A percentile compares a stretch with the other conserved stretches of the same genome.
These are phyloP conservation scores for Pseudois nayaur DNA, from an alignment of 2,113 vertebrate species.

Conservation along the genomic window DNA sequence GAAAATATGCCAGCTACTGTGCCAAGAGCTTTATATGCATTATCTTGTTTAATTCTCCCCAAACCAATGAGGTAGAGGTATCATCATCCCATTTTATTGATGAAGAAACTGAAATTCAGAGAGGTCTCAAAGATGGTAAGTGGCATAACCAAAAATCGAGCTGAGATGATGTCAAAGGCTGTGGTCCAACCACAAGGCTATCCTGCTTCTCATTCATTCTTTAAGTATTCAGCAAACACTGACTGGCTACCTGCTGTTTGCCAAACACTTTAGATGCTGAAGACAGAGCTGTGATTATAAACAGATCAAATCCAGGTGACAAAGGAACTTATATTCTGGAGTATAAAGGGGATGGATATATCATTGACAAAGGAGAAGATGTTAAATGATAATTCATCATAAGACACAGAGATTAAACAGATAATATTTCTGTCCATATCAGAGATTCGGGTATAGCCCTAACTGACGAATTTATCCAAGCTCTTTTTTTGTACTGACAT, in stretches of 20 bases:
- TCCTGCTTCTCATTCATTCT: not conserved
- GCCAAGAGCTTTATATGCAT: not conserved
- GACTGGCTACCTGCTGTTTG: constrained; percentile 13
- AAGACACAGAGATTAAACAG: not conserved
- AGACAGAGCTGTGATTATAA: not conserved
- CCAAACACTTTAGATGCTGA: not conserved
- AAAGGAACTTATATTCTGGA: not conserved
- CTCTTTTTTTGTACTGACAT: not conserved
- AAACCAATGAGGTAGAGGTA: not conserved
- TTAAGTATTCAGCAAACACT: not conserved
- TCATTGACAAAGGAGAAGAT: not conserved
- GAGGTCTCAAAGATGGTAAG: not conserved
- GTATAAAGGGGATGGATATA: not conserved
- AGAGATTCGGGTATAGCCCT: not conserved
- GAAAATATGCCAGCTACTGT: not conserved
- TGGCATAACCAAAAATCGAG: not conserved
- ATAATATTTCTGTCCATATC: not conserved
- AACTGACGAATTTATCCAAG: not conserved
- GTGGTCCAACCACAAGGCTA: not conserved
- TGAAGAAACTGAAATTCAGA: not conserved
- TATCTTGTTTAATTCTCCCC: not conserved
- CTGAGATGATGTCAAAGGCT: not conserved
- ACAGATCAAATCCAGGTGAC: not conserved
- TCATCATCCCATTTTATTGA: not conserved
- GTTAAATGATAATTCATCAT: not conserved